Percentiles rank a stretch among this genome's conserved stretches.
Evolutionary conservation across 1,140 invertebrate genomes (phyloP).

Genomic region (Frieseomelitta varia): DNA sequence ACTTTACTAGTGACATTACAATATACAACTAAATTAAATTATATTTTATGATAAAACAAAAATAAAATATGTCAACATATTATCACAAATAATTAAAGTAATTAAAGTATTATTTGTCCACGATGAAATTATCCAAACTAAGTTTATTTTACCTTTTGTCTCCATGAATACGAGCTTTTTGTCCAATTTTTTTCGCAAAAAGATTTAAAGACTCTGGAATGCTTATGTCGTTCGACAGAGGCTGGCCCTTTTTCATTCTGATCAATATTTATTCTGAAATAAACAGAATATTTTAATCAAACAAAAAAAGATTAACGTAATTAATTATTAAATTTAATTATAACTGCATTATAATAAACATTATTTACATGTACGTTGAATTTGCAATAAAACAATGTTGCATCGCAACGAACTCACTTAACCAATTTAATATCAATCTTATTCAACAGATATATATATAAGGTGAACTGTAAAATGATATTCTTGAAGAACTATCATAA

Average conservation of each 20-base stretch:
- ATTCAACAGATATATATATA: neutral
- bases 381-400: neutral
- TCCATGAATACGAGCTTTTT: neutral
- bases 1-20: slow-evolving; percentile 27
- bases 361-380: neutral
- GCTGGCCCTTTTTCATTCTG: slow-evolving; percentile 14
- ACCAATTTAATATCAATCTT: neutral
- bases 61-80: neutral
- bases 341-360: neutral
- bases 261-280: slow-evolving; percentile 13
- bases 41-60: neutral
- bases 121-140: neutral
- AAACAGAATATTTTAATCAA: neutral
- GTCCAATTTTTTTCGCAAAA: neutral
- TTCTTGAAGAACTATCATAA: neutral
- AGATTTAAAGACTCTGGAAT: slow-evolving; percentile 12
- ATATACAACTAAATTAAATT: neutral
- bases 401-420: neutral
- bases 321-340: slow-evolving; percentile 3
- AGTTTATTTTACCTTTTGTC: neutral
- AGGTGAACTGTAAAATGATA: neutral
- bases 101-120: neutral
- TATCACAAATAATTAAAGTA: neutral
- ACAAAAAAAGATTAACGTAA: neutral
- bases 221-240: neutral